Conservation (phyloP, 2,113 vertebrate species). For the Paramisgurnus dabryanus region DNA sequence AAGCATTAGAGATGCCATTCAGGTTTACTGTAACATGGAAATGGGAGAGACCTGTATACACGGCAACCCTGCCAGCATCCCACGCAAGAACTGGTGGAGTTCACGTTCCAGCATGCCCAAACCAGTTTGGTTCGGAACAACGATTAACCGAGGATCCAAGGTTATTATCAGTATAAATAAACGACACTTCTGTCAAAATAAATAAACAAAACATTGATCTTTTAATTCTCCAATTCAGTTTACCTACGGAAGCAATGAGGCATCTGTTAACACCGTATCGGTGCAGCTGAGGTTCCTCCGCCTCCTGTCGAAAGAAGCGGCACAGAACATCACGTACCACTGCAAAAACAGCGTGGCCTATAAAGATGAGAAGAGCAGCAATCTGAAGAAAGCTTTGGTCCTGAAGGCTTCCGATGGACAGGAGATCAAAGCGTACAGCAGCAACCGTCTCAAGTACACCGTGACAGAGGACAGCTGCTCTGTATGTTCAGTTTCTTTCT, state of each 20-base stretch:
- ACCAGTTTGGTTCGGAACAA: conserved; percentile 88
- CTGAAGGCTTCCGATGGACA: conserved; percentile 89
- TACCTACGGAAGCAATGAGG: conserved; percentile 81
- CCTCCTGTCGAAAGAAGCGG: conserved; percentile 90
- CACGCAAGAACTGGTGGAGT: conserved; percentile 92
- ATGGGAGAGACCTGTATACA: conserved; percentile 93
- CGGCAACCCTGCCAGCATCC: conserved; percentile 83
- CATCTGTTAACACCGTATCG: conserved; percentile 80
- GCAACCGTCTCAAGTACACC: conserved; percentile 83
- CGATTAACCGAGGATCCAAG: conserved; percentile 86
- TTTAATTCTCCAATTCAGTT: conserved; percentile 75
- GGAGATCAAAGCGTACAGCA: conserved; percentile 89
- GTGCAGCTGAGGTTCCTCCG: conserved; percentile 94
- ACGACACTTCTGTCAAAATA: neutral
- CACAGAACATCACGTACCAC: conserved; percentile 91
- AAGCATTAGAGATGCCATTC: conserved; percentile 89
- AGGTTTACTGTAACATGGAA: conserved; percentile 95
- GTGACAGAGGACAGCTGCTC: conserved; percentile 88
- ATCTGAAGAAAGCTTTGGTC: conserved; percentile 87
- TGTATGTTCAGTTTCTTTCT: conserved; percentile 69
- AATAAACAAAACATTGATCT: neutral
- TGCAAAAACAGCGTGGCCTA: conserved; percentile 93
- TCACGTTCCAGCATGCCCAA: conserved; percentile 72
- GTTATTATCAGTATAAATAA: conserved; percentile 68
- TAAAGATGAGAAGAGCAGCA: conserved; percentile 80